Base-by-base conservation (phyloP, 1,140 invertebrate genomes). In the Branchinecta lindahli region DNA sequence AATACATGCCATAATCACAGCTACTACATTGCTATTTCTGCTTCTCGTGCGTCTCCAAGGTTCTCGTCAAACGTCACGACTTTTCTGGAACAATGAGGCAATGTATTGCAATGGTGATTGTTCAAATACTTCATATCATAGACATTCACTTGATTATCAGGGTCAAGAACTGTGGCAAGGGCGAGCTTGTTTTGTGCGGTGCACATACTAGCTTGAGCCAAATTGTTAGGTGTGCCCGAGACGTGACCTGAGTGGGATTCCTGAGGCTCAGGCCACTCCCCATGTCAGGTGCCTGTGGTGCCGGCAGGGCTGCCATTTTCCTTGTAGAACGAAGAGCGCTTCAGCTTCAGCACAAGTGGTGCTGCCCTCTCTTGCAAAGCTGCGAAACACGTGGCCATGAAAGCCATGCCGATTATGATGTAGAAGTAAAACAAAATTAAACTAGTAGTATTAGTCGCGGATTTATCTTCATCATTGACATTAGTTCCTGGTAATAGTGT, bases 361-460 rank as follows among this genome's bases (percentile, higher is more conserved):
- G 52, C 52, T 15, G 52, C 52, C 12, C 52, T 12, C 52, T 61
- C 52, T 61, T 61, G 52, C 12, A 61, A 20, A 15, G 52, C 52
- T 61, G 52, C 52, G 18, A 61, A 61, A 61, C 52, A 61, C 52
- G 52, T 61, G 18, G 52, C 52, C 52, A 61, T 61, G 18, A 61
- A 61, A 61, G 52, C 52, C 52, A 61, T 61, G 12, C 52, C 52
- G 18, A 61, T 61, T 15, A 61, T 61, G 12, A 61, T 61, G 6
- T 61, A 61, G 12, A 61, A 61, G 52, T 61, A 61, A 61, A 61
- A 61, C 12, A 61, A 20, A 12, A 61, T 20, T 61, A 61, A 20
- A 20, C 52, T 61, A 4, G 18, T 12, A 15, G 52, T 61, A 15
- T 61, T 61, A 12, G 52, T 61, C 18, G 12, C 52, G 12, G 12